Base-by-base conservation (phyloP, 2,888 invertebrate genomes). In the Crossocerus cetratus region DNA sequence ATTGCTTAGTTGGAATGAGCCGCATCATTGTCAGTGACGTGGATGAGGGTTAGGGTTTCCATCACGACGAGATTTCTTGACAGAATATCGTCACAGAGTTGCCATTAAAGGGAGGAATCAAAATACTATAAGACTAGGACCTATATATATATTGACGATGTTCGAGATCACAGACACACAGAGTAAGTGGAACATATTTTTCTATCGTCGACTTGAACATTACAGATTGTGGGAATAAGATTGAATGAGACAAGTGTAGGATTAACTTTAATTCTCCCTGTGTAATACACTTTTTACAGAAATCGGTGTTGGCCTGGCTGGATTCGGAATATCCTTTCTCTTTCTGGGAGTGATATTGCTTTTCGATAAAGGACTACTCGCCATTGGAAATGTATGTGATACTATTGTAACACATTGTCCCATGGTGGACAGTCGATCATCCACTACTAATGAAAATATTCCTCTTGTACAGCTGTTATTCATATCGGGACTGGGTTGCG, bases 221-320 rank as follows among this genome's bases (percentile, higher is more conserved):
- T 44, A 49, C 11, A 16, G 18, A 11, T 4, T 32, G n/a, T 21
- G 22, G 57, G 44, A 49, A 16, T 42, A 16, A n/a, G 21, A 21
- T 59, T 16, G 3, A 32, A 32, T 32, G 32, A 32, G 32, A 11
- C 32, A 4, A 32, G 8, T 32, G 32, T 32, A 11, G 32, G 32
- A 5, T 32, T 32, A 1, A 32, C 8, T 32, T 32, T 11, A 2
- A 8, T 32, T 32, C 8, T 32, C 11, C 32, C 1, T 16, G 11
- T 32, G 32, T 16, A 44, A 65, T 8, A 18, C 32, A 54, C 74
- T 69, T 65, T 59, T 94, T 94, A 74, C 92, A 97, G 97, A 99
- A 92, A 99, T 99, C 87, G 99, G 99, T 20, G 97, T 99, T 53
- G 99, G 99, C 18, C 92, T 99, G 62, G 97, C 98, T 3, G 98